Evolutionary conservation across 1,140 invertebrate genomes (phyloP).

Genomic region (Nasonia vitripennis): DNA sequence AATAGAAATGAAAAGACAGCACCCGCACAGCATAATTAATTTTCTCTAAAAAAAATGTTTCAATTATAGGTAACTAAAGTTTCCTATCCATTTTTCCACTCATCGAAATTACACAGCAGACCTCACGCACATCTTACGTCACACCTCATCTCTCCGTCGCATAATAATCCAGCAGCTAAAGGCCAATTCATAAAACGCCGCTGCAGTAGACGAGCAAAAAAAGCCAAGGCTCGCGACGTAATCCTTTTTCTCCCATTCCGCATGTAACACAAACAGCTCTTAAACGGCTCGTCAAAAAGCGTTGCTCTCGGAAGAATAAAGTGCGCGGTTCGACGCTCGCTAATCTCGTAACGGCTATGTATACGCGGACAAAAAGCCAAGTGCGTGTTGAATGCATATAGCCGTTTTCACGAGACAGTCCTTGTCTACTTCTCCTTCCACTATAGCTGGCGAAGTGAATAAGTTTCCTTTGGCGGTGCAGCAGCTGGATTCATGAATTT

Average conservation of each 20-base stretch:
- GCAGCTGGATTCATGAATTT: not conserved
- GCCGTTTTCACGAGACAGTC: too few species aligned
- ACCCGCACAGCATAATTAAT: not conserved
- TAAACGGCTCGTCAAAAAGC: slow-evolving; percentile 13
- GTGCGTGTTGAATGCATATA: not conserved
- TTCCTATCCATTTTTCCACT: not conserved
- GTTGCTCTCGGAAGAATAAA: not conserved
- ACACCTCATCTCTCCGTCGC: not conserved
- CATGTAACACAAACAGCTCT: not conserved
- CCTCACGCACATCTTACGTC: not conserved
- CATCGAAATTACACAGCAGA: not conserved
- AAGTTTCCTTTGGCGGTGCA: too few species aligned
- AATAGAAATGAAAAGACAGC: not conserved
- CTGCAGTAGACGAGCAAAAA: not conserved
- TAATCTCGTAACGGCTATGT: not conserved
- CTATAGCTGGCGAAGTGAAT: too few species aligned
- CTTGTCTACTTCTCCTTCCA: too few species aligned
- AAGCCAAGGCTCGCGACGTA: not conserved
- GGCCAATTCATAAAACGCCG: slow-evolving; percentile 6
- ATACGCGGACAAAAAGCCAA: not conserved
- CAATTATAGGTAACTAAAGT: too few species aligned
- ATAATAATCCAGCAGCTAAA: not conserved
- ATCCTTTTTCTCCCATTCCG: not conserved
- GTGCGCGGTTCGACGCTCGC: not conserved
- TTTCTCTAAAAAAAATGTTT: not conserved